Conservation (phyloP, 2,113 vertebrate genomes). For the Dicrurus megarhynchus region DNA sequence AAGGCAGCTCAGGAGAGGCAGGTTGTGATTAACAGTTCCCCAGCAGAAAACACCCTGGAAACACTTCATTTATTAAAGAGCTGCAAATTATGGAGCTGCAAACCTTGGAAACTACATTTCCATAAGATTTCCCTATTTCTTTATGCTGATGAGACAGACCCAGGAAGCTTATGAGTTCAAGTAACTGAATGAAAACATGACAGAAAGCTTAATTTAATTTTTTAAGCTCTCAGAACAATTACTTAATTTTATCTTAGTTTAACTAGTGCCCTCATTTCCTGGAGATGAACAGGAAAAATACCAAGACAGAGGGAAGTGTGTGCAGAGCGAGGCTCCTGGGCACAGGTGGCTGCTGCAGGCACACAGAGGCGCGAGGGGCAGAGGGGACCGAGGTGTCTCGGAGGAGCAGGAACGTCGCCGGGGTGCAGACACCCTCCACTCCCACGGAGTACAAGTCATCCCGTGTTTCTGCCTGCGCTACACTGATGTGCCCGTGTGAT, state of each 20-base stretch:
- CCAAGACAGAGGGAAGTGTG: neutral
- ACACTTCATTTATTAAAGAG: slow-evolving; percentile 17
- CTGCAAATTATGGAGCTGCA: slow-evolving; percentile 38
- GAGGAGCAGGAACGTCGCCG: neutral
- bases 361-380: neutral
- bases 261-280: neutral
- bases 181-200: neutral
- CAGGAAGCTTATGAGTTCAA: neutral
- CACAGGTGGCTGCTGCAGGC: neutral
- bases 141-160: neutral
- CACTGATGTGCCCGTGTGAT: neutral
- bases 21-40: slow-evolving; percentile 1
- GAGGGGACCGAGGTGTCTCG: accelerated
- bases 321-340: accelerated
- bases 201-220: neutral
- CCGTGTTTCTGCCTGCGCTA: neutral
- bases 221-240: neutral
- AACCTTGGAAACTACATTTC: slow-evolving; percentile 31
- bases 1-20: neutral
- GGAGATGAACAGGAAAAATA: neutral
- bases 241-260: neutral
- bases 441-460: neutral
- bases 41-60: slow-evolving; percentile 35
- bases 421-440: neutral
- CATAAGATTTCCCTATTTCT: slow-evolving; percentile 20